These are phyloP conservation scores for Plebejus melissa DNA, from an alignment of 2,888 invertebrate genomes.

Conservation along the genomic window DNA sequence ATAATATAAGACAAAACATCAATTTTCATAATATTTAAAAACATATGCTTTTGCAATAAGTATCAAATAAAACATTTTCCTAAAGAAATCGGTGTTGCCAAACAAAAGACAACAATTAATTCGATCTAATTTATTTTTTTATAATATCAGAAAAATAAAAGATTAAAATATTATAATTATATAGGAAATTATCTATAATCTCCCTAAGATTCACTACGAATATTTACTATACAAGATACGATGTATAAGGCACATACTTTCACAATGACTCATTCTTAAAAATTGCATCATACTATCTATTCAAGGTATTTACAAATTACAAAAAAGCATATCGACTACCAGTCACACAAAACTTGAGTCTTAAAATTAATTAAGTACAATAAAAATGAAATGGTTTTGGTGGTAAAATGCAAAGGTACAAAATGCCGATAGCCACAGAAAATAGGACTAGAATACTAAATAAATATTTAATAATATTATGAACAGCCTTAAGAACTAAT, in stretches of 20 bases:
- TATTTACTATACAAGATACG: conserved; percentile 21
- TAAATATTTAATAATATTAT: not conserved
- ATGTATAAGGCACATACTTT: conserved; percentile 5
- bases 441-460: conserved; percentile 30
- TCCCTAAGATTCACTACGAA: conserved; percentile 18
- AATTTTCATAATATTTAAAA: conserved; percentile 1
- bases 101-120: not conserved
- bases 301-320: conserved; percentile 16
- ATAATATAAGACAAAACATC: conserved; percentile 12
- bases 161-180: not conserved
- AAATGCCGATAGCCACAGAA: conserved; percentile 1
- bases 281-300: not conserved
- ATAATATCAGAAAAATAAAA: not conserved
- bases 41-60: not conserved
- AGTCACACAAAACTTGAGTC: conserved; percentile 18
- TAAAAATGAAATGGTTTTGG: conserved; percentile 25
- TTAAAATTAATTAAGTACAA: conserved; percentile 36
- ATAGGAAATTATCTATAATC: not conserved
- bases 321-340: conserved; percentile 26
- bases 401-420: conserved; percentile 24
- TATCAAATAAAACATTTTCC: not conserved
- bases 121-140: not conserved
- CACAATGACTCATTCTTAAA: not conserved
- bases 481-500: conserved; percentile 1
- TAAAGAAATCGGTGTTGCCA: conserved; percentile 23